These are phyloP conservation scores for Murina feae DNA, from an alignment of 2,113 vertebrate genomes.

Conservation along the genomic window DNA sequence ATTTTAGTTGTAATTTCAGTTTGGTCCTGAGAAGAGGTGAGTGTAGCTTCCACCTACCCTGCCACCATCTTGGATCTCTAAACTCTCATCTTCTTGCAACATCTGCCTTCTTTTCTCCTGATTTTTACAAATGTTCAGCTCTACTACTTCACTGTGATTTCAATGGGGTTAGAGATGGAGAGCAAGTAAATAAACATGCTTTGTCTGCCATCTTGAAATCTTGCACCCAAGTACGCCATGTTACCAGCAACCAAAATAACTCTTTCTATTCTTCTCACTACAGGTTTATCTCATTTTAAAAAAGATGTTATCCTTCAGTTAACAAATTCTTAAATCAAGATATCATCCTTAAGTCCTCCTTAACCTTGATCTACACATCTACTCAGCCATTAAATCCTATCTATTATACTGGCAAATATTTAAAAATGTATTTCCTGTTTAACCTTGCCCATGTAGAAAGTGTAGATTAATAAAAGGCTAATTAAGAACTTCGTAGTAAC, in stretches of 20 bases:
- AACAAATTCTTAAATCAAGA: conserved; percentile 25
- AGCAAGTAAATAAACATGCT: background rate
- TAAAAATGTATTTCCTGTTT: conserved; percentile 22
- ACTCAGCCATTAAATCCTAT: background rate
- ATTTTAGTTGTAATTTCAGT: background rate
- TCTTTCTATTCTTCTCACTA: conserved; percentile 5
- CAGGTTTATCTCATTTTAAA: conserved; percentile 20
- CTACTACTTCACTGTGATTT: background rate
- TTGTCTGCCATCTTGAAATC: background rate
- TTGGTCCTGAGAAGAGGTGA: background rate
- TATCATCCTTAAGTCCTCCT: conserved; percentile 31
- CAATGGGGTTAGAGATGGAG: background rate
- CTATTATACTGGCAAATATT: background rate
- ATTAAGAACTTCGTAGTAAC: background rate
- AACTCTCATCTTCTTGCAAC: background rate
- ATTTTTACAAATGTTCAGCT: background rate
- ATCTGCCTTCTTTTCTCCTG: background rate
- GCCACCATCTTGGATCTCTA: background rate
- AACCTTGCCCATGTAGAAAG: background rate
- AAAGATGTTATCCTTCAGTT: background rate
- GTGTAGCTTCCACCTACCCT: background rate
- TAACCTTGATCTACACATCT: background rate
- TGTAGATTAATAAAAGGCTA: background rate
- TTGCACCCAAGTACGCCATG: background rate
- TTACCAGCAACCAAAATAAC: background rate